A percentile compares a stretch with the other conserved stretches of the same genome.
Evolutionary conservation across 2,888 invertebrate genomes (phyloP).

Genomic region (Rotaria macrura): DNA sequence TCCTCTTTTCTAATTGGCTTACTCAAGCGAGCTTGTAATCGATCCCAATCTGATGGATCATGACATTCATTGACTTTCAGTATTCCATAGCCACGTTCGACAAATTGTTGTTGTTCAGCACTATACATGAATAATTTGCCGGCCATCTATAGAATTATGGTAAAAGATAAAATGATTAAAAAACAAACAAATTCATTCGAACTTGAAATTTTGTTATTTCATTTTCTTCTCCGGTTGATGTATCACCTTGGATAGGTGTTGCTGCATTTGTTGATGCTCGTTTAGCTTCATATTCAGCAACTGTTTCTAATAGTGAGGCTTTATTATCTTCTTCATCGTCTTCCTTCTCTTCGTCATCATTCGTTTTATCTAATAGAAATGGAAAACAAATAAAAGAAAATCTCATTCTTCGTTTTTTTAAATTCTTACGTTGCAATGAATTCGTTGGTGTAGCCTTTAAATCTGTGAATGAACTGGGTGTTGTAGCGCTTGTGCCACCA

Average conservation of each 20-base stretch:
- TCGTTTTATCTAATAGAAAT: not conserved
- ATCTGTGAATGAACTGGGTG: not conserved
- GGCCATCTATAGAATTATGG: not conserved
- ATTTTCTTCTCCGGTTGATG: conserved; percentile 20
- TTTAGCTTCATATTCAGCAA: conserved; percentile 1
- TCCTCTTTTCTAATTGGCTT: too few species aligned
- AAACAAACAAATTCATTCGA: not conserved
- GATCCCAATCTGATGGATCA: conserved; percentile 25
- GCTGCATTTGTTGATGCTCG: not conserved
- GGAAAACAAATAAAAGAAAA: too few species aligned
- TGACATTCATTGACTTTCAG: conserved; percentile 26
- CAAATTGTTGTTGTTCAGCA: conserved; percentile 18
- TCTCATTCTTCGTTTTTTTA: too few species aligned
- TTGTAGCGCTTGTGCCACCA: not conserved
- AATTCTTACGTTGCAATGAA: not conserved
- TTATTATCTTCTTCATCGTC: not conserved
- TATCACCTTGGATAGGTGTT: not conserved
- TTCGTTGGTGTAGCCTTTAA: not conserved
- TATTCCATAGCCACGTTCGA: conserved; percentile 30
- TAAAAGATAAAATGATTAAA: not conserved
- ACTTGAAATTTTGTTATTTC: conserved; percentile 17
- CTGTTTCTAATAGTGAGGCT: not conserved
- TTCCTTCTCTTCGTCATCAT: not conserved
- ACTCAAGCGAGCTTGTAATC: conserved; percentile 23
- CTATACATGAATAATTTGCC: conserved; percentile 8